Percentiles rank a stretch among this genome's conserved stretches.
phyloP scores from a whole-genome alignment of 2,113 vertebrate genomes.

The Neogale vison region DNA sequence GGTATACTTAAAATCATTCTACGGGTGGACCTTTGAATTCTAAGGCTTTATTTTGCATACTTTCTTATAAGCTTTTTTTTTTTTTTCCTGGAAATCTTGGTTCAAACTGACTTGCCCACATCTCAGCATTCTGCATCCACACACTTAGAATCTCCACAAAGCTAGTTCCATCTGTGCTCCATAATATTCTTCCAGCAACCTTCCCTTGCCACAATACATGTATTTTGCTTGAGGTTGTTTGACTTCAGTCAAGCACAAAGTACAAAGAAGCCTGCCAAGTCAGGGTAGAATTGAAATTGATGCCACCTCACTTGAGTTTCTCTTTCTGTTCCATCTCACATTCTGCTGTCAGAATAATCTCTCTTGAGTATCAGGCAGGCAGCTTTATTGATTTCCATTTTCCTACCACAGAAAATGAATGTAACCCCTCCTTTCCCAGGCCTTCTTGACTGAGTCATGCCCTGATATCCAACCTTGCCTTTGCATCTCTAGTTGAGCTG shows the following conservation, averaged over 20 bases:
- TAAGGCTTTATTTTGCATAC: not conserved
- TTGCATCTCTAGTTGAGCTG: not conserved
- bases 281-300: not conserved
- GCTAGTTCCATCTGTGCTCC: not conserved
- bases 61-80: not conserved
- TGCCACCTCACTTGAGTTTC: not conserved
- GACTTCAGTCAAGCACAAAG: not conserved
- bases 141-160: not conserved
- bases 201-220: accelerated
- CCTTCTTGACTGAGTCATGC: not conserved
- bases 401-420: slow-evolving; percentile 17
- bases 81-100: not conserved
- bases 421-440: not conserved
- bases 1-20: not conserved
- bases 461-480: not conserved
- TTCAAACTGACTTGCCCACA: not conserved
- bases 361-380: not conserved
- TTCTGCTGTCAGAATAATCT: not conserved
- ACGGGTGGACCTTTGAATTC: not conserved
- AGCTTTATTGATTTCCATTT: slow-evolving; percentile 25
- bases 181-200: not conserved
- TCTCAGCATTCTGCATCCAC: not conserved
- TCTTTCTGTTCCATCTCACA: not conserved
- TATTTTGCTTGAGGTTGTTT: not conserved
- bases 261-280: not conserved